Percentiles rank a stretch among this genome's conserved stretches.
Evolutionary conservation across 1,140 invertebrate species (phyloP).

Genomic region (Galendromus occidentalis): DNA sequence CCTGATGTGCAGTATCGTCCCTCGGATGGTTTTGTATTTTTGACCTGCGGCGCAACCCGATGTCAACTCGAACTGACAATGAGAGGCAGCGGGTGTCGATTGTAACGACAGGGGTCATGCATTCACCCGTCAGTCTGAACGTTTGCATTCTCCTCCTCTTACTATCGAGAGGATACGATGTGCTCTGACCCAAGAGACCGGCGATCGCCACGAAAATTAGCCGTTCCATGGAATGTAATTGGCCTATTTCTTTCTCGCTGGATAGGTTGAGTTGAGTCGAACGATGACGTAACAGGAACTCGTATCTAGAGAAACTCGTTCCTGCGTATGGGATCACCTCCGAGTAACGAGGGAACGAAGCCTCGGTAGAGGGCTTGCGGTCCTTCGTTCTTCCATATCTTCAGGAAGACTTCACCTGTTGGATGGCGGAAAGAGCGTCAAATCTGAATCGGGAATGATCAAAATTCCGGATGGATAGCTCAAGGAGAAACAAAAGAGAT

Average conservation of each 20-base stretch:
- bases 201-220: conserved; percentile 70
- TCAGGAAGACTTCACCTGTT: conserved; percentile 52
- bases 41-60: background rate
- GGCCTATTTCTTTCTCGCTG: background rate
- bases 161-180: conserved; percentile 86
- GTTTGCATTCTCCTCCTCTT: conserved; percentile 68
- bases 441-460: too few species aligned
- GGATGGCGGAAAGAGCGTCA: too few species aligned
- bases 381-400: conserved; percentile 61
- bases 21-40: conserved; percentile 18
- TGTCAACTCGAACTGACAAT: too few species aligned
- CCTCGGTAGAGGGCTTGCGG: conserved; percentile 57
- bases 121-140: conserved; percentile 32
- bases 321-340: conserved; percentile 93
- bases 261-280: background rate
- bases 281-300: conserved; percentile 54
- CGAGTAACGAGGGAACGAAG: conserved; percentile 69
- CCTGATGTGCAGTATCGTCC: conserved; percentile 21
- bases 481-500: too few species aligned
- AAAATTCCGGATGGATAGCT: too few species aligned
- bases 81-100: too few species aligned
- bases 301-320: conserved; percentile 90
- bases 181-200: conserved; percentile 78
- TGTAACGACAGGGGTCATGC: background rate
- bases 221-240: conserved; percentile 25